Percentiles rank a stretch among this genome's conserved stretches.
These are phyloP conservation scores for Mechanitis mazaeus DNA, from an alignment of 2,888 invertebrate species.

Conservation along the genomic window DNA sequence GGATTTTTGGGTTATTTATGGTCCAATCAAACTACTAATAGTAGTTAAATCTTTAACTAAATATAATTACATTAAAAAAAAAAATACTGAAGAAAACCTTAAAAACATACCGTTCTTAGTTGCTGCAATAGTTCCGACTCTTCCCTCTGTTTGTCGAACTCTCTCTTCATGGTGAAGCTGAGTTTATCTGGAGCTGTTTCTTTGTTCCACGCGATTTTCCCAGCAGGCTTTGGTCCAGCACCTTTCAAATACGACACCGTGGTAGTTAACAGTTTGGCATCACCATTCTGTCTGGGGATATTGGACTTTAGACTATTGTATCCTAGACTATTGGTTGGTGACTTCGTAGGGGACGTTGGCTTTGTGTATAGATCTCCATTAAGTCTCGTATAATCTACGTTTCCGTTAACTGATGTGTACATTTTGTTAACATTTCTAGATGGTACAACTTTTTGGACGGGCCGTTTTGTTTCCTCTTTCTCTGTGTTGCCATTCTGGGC, in stretches of 20 bases:
- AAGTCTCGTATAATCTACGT: conserved; percentile 53
- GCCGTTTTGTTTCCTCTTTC: conserved; percentile 78
- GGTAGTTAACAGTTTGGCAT: conserved; percentile 74
- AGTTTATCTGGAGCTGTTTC: conserved; percentile 84
- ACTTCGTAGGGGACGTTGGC: conserved; percentile 81
- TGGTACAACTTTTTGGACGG: conserved; percentile 87
- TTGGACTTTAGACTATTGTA: conserved; percentile 70
- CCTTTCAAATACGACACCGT: conserved; percentile 78
- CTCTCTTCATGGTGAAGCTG: conserved; percentile 93
- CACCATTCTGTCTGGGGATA: conserved; percentile 60
- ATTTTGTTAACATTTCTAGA: conserved; percentile 80
- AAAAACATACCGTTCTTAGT: conserved; percentile 81
- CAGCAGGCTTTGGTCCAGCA: conserved; percentile 60
- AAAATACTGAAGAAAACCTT: too few relatives aligned
- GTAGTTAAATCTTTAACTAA: conserved; percentile 42
- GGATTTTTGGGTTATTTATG: neutral
- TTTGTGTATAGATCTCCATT: conserved; percentile 77
- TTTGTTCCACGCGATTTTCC: conserved; percentile 84
- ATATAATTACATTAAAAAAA: too few relatives aligned
- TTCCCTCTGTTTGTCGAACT: conserved; percentile 93
- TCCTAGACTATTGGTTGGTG: conserved; percentile 77
- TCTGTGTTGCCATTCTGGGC: conserved; percentile 58
- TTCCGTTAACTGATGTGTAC: conserved; percentile 72
- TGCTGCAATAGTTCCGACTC: conserved; percentile 90
- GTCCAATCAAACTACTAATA: neutral